A percentile compares a stretch with the other conserved stretches of the same genome.
Evolutionary conservation across 2,113 vertebrate genomes (phyloP).

Genomic region (Stegastes partitus): DNA sequence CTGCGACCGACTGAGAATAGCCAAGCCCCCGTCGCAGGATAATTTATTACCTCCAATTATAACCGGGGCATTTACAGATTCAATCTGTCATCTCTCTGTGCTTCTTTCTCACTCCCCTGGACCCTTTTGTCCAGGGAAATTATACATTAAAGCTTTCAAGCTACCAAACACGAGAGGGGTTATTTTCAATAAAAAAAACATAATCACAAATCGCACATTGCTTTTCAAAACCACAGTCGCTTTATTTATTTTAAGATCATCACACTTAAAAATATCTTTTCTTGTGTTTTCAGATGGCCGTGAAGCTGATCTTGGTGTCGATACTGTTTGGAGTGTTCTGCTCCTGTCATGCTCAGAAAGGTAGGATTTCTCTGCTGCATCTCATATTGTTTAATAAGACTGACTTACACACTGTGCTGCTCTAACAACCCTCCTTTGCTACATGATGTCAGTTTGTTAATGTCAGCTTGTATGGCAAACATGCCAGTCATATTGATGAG

Average conservation of each 20-base stretch:
- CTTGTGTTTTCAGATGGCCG: conserved; percentile 82
- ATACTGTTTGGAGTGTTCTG: conserved; percentile 73
- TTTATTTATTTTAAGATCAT: background rate
- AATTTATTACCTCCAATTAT: conserved; percentile 62
- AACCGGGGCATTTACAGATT: conserved; percentile 46
- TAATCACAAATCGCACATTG: background rate
- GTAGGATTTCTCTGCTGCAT: conserved; percentile 59
- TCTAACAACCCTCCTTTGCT: conserved; percentile 2
- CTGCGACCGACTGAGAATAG: conserved; percentile 63
- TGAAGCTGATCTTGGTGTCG: conserved; percentile 80
- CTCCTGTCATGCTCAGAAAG: conserved; percentile 79
- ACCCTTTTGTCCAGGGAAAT: conserved; percentile 40
- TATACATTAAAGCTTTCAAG: conserved; percentile 6
- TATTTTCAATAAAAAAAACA: conserved; percentile 26
- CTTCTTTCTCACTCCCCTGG: background rate
- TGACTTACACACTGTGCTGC: no score
- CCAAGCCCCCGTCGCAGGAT: conserved; percentile 37
- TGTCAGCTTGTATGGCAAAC: conserved; percentile 5
- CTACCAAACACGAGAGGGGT: background rate
- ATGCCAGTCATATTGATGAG: background rate
- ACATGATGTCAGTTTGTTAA: conserved; percentile 22
- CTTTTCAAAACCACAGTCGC: conserved; percentile 1
- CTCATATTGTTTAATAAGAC: background rate
- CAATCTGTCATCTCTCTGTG: conserved; percentile 36
- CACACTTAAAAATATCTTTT: background rate